Evolutionary conservation across 2,888 invertebrate genomes (phyloP).

Genomic region (Ditula angustiorana): DNA sequence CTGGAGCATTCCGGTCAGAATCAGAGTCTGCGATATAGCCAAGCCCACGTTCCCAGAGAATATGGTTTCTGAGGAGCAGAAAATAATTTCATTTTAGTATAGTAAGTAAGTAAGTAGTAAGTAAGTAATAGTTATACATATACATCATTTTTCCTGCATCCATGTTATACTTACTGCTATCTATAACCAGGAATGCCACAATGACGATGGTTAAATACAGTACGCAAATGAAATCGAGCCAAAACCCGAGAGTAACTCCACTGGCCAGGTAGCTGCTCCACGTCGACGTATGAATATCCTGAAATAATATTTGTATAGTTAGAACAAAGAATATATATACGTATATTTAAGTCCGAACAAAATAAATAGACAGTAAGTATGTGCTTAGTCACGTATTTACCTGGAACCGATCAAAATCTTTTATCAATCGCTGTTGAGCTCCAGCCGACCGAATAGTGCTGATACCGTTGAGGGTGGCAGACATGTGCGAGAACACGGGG

Average conservation of each 20-base stretch:
- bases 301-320: conserved; percentile 35
- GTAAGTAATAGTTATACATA: too few relatives aligned
- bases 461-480: conserved; percentile 94
- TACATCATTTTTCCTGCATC: too few relatives aligned
- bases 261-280: conserved; percentile 90
- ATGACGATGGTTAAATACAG: conserved; percentile 89
- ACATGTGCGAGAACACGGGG: conserved; percentile 96
- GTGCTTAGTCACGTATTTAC: conserved; percentile 54
- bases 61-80: conserved; percentile 69
- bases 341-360: not conserved
- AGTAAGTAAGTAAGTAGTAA: too few relatives aligned
- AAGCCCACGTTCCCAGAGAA: conserved; percentile 89
- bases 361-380: not conserved
- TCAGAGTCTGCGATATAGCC: conserved; percentile 89
- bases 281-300: conserved; percentile 90
- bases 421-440: conserved; percentile 89
- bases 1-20: conserved; percentile 89
- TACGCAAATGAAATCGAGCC: conserved; percentile 91
- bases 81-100: too few relatives aligned
- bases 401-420: conserved; percentile 91
- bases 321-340: not conserved
- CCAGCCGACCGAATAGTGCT: conserved; percentile 93
- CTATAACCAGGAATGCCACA: conserved; percentile 87
- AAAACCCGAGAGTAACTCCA: conserved; percentile 90
- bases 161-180: conserved; percentile 81